These are phyloP conservation scores for Melanotaenia boesemani DNA, from an alignment of 2,797 vertebrate genomes.

Conservation along the genomic window DNA sequence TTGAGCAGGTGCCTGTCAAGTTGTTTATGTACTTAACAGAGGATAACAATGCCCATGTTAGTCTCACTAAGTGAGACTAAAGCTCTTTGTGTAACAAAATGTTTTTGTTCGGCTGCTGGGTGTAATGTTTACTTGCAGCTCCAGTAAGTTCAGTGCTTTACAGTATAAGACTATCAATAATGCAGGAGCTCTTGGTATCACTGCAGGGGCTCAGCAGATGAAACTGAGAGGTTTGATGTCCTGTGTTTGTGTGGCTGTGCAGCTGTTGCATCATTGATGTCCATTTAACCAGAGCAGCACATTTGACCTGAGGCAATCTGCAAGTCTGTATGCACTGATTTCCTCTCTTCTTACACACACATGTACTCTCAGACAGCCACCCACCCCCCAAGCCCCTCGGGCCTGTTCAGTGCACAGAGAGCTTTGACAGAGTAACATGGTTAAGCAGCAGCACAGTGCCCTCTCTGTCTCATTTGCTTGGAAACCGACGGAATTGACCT, in stretches of 20 bases:
- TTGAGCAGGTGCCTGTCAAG: slow-evolving; percentile 9
- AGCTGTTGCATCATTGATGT: slow-evolving; percentile 77
- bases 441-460: slow-evolving; percentile 46
- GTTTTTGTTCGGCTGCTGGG: slow-evolving; percentile 49
- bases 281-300: slow-evolving; percentile 69
- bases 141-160: slow-evolving; percentile 64
- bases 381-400: slow-evolving; percentile 5
- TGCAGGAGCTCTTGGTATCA: slow-evolving; percentile 66
- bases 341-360: slow-evolving; percentile 18
- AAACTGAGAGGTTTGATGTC: slow-evolving; percentile 70
- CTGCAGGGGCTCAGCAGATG: slow-evolving; percentile 66
- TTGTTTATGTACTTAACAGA: background rate
- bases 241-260: slow-evolving; percentile 43
- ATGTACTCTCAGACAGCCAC: slow-evolving; percentile 8
- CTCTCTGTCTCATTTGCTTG: slow-evolving; percentile 56
- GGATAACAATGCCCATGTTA: background rate
- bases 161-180: slow-evolving; percentile 72
- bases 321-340: slow-evolving; percentile 68
- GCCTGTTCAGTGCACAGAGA: slow-evolving; percentile 54
- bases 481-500: slow-evolving; percentile 47
- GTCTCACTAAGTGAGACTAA: slow-evolving; percentile 47
- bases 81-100: slow-evolving; percentile 53
- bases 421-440: slow-evolving; percentile 54
- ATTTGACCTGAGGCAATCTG: slow-evolving; percentile 57
- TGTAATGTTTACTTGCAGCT: slow-evolving; percentile 54